A percentile compares a stretch with the other conserved stretches of the same genome.
phyloP scores from a whole-genome alignment of 1,140 invertebrate species.

The Ceratitis capitata region DNA sequence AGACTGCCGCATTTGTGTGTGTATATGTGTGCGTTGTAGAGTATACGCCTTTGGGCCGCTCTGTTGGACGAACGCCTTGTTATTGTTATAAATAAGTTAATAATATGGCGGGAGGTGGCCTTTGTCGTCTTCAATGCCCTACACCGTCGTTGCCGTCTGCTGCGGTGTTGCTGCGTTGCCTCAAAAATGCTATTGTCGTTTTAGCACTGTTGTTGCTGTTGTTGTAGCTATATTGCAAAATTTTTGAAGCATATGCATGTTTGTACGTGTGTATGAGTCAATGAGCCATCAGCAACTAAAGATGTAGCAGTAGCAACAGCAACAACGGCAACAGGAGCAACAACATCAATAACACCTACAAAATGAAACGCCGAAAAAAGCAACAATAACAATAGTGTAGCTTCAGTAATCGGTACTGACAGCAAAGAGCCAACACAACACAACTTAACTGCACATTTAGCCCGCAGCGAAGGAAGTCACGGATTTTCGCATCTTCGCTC shows the following conservation, averaged over 20 bases:
- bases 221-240: not conserved
- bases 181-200: not conserved
- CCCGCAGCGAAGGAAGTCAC: conserved; percentile 44
- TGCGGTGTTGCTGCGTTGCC: not conserved
- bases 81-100: conserved; percentile 65
- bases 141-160: not conserved
- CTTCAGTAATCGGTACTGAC: not conserved
- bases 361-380: not conserved
- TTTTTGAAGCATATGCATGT: not conserved
- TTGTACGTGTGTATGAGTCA: not conserved
- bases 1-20: not conserved
- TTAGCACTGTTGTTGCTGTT: not conserved
- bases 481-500: conserved; percentile 36
- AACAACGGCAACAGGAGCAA: not conserved
- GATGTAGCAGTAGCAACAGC: not conserved
- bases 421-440: not conserved
- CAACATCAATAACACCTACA: not conserved
- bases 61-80: conserved; percentile 42
- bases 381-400: not conserved
- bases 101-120: conserved; percentile 63
- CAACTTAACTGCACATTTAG: conserved; percentile 36
- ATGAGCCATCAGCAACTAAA: conserved; percentile 30
- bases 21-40: not conserved
- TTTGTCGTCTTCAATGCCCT: conserved; percentile 43
- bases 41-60: not conserved